These are phyloP conservation scores for Schizaphis graminum DNA, from an alignment of 2,888 invertebrate genomes.

Conservation along the genomic window DNA sequence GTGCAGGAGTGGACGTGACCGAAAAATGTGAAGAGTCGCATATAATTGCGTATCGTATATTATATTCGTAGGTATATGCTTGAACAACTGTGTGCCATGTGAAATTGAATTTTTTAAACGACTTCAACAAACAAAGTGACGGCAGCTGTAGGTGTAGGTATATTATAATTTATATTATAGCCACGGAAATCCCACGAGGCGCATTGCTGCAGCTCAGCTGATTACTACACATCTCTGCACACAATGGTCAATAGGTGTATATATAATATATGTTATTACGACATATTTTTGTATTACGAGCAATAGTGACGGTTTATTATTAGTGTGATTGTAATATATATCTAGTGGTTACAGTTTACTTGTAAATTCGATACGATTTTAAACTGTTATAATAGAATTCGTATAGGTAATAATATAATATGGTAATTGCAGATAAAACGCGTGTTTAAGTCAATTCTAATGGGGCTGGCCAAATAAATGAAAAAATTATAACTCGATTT, in stretches of 20 bases:
- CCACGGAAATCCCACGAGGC: conserved; percentile 22
- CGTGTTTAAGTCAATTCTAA: not conserved
- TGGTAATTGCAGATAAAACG: too few species aligned
- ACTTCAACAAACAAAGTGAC: conserved; percentile 31
- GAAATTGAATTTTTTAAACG: conserved; percentile 52
- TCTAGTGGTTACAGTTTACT: not conserved
- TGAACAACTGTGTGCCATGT: conserved; percentile 32
- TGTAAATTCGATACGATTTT: not conserved
- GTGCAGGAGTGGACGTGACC: conserved; percentile 28
- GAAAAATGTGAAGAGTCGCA: conserved; percentile 35
- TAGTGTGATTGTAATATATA: not conserved
- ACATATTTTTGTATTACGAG: not conserved
- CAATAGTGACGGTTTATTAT: not conserved
- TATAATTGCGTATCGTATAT: conserved; percentile 33
- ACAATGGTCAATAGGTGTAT: not conserved
- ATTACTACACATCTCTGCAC: conserved; percentile 36
- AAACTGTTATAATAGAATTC: not conserved
- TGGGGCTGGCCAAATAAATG: not conserved
- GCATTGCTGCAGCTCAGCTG: not conserved
- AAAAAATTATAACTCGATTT: not conserved
- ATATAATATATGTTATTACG: not conserved
- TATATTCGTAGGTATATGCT: not conserved
- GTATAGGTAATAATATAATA: not conserved
- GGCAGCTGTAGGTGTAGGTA: not conserved
- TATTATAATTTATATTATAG: not conserved